Percentiles rank a stretch among this genome's conserved stretches.
These are phyloP conservation scores for Bradysia coprophila DNA, from an alignment of 1,140 invertebrate species.

Conservation along the genomic window DNA sequence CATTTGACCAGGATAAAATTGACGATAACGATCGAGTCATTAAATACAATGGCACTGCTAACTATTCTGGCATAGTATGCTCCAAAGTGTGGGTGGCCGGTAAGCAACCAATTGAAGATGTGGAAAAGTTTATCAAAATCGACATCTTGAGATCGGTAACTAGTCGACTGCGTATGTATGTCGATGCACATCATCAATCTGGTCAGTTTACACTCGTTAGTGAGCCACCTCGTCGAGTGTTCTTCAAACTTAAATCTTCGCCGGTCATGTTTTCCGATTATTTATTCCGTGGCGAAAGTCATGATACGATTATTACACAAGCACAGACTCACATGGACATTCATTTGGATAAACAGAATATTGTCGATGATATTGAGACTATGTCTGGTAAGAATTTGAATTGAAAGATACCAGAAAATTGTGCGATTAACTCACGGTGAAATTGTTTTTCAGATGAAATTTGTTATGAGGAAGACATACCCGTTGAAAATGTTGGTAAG, in stretches of 20 bases:
- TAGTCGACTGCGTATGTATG: slow-evolving; percentile 20
- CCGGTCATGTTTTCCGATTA: slow-evolving; percentile 18
- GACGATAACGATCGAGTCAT: neutral
- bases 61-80: slow-evolving; percentile 14
- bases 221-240: slow-evolving; percentile 18
- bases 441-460: too few species aligned
- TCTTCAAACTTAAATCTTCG: slow-evolving; percentile 9
- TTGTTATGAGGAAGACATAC: too few species aligned
- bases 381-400: slow-evolving; percentile 18
- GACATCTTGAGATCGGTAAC: slow-evolving; percentile 19
- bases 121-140: slow-evolving; percentile 16
- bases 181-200: slow-evolving; percentile 19
- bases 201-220: slow-evolving; percentile 13
- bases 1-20: neutral
- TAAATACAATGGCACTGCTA: slow-evolving; percentile 15
- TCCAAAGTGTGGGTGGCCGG: slow-evolving; percentile 16
- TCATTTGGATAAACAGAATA: slow-evolving; percentile 13
- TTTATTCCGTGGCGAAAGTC: slow-evolving; percentile 18
- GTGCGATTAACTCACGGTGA: too few species aligned
- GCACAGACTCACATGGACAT: slow-evolving; percentile 20
- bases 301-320: slow-evolving; percentile 16
- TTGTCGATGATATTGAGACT: slow-evolving; percentile 13
- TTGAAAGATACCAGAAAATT: too few species aligned
- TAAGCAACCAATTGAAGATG: slow-evolving; percentile 15
- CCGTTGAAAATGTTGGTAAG: too few species aligned